These are phyloP conservation scores for Nemotelus pantherinus DNA, from an alignment of 2,888 invertebrate genomes.

Conservation along the genomic window DNA sequence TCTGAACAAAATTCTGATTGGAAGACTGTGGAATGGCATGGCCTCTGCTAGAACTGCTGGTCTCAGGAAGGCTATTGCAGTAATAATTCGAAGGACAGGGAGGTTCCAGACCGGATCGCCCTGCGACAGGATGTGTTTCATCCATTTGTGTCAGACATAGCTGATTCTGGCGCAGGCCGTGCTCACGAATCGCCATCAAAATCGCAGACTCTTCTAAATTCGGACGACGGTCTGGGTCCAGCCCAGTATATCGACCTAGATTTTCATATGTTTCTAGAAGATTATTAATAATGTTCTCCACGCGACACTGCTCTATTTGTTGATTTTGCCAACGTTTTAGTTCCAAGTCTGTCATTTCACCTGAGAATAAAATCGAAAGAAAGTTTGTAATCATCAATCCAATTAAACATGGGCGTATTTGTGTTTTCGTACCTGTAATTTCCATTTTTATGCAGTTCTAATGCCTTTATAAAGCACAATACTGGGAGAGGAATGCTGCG, in stretches of 20 bases:
- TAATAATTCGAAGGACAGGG: too few relatives aligned
- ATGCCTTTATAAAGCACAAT: background rate
- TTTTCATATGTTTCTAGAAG: constrained; percentile 47
- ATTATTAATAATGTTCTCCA: constrained; percentile 50
- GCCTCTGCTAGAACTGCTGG: too few relatives aligned
- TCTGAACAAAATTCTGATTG: too few relatives aligned
- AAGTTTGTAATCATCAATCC: background rate
- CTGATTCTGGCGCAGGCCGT: constrained; percentile 48
- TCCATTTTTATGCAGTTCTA: background rate
- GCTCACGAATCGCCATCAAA: constrained; percentile 50
- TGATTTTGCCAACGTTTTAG: constrained; percentile 48
- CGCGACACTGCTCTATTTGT: constrained; percentile 48
- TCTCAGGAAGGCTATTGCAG: too few relatives aligned
- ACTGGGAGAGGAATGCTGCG: too few relatives aligned
- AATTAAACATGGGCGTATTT: constrained; percentile 7
- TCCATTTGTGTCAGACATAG: background rate
- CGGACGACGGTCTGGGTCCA: constrained; percentile 20
- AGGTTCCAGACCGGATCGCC: too few relatives aligned
- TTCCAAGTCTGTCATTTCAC: constrained; percentile 45
- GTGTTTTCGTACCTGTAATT: background rate
- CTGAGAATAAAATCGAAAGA: constrained; percentile 22
- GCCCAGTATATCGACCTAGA: background rate
- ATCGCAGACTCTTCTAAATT: constrained; percentile 50
- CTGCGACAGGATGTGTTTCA: too few relatives aligned
- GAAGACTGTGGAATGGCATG: too few relatives aligned